Base-by-base conservation (phyloP, 2,797 vertebrate genomes). In the Lepilemur septentrionalis region DNA sequence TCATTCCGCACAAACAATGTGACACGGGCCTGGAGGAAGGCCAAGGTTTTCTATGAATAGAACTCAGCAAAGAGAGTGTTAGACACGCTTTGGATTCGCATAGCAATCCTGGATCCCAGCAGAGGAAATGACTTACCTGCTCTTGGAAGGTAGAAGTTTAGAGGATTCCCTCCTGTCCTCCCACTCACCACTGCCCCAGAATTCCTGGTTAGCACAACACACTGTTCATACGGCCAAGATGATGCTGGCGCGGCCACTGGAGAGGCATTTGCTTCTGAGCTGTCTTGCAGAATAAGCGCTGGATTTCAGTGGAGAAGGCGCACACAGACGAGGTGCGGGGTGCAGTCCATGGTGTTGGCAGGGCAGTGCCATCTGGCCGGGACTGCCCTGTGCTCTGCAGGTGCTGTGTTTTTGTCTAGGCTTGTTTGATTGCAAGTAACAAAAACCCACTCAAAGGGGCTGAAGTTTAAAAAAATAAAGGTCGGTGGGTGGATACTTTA, bases 41-140 rank as follows among this genome's bases (percentile, higher is more conserved):
- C 98, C 98, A 98, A 97, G 80, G 25, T 35, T 95, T 63, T 69
- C 96, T 98, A 98, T 98, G 98, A 98, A 98, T 99, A 99, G 97
- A 85, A 95, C 76, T 95, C 75, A 93, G 91, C 93, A 80, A 94
- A 93, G 95, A 93, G 97, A 92, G 63, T 93, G 94, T 61, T 76
- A 94, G 97, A 97, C 96, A 52, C 67, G 46, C 67, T 92, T 82
- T 22, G 65, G 94, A 92, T 88, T 97, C 84, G 28, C 35, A 70
- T 88, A 86, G 73, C 65, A 94, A 63, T 8, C 15, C 57, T 96
- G 43, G 43, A 63, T 95, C 70, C 32, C 52, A 83, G 86, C 83
- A 0, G 70, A 97, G 92, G 80, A 97, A 92, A 89, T 63, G n/a
- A 90, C 30, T 50, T 96, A 95, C 94, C 96, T 97, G 88, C 52